phyloP scores from a whole-genome alignment of 2,113 vertebrate species.

The Trachemys scripta region DNA sequence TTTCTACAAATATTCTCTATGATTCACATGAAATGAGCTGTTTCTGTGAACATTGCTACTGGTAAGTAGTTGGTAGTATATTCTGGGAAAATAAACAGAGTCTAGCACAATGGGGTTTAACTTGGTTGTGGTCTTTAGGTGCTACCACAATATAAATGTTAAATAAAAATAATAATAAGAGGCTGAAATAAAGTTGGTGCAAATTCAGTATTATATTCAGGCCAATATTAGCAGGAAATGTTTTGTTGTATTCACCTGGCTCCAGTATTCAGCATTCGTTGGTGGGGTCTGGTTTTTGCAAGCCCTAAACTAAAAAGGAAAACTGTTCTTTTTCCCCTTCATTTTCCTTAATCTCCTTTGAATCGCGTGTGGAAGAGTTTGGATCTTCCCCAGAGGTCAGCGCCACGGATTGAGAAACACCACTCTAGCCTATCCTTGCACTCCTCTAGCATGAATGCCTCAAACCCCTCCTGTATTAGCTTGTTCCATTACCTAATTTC shows the following conservation, averaged over 20 bases:
- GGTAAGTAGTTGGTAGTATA: background rate
- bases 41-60: background rate
- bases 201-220: background rate
- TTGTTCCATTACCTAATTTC: background rate
- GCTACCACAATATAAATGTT: constrained; percentile 9
- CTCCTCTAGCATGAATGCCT: background rate
- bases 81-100: background rate
- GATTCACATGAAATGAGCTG: background rate
- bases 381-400: background rate
- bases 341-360: background rate
- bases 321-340: background rate
- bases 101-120: constrained; percentile 16
- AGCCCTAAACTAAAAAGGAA: background rate
- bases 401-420: background rate
- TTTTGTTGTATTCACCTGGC: constrained; percentile 26
- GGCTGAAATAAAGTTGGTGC: background rate
- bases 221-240: constrained; percentile 34
- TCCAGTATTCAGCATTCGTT: background rate
- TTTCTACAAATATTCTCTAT: background rate
- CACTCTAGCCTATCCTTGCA: background rate
- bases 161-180: constrained; percentile 50
- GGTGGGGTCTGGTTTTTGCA: background rate
- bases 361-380: background rate
- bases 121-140: background rate
- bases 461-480: background rate